phyloP scores from a whole-genome alignment of 64 coral and sea anemone genomes.

The Orbicella faveolata region DNA sequence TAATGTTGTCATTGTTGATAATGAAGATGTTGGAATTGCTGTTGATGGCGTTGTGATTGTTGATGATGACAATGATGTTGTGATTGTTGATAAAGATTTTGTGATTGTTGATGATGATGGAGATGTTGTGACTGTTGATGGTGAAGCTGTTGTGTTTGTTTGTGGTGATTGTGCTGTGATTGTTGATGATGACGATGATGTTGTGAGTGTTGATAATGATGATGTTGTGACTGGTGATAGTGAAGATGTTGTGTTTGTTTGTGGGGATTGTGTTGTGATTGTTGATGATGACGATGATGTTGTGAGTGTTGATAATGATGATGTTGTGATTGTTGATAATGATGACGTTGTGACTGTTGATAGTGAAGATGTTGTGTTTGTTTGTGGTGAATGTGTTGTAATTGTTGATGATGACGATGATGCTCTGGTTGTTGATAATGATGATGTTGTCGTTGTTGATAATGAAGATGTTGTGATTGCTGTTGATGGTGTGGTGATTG shows the following conservation, averaged over 20 bases:
- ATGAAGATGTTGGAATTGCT: background rate
- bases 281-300: background rate
- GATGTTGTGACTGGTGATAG: background rate
- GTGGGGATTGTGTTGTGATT: background rate
- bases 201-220: background rate
- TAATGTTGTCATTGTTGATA: background rate
- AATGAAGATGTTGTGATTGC: background rate
- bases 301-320: background rate
- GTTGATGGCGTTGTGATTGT: background rate
- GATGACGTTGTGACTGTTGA: background rate
- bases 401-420: background rate
- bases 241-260: background rate
- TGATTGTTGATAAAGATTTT: too few species aligned
- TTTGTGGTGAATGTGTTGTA: background rate
- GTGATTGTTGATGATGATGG: background rate
- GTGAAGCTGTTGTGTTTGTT: background rate
- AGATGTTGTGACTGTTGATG: background rate
- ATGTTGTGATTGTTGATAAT: background rate
- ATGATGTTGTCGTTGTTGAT: background rate
- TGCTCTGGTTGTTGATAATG: too few species aligned
- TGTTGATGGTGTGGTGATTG: background rate
- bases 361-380: background rate
- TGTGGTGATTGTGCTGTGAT: background rate
- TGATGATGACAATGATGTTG: too few species aligned
- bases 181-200: background rate